These are phyloP conservation scores for Sturnus vulgaris DNA, from an alignment of 2,113 vertebrate species.

Conservation along the genomic window DNA sequence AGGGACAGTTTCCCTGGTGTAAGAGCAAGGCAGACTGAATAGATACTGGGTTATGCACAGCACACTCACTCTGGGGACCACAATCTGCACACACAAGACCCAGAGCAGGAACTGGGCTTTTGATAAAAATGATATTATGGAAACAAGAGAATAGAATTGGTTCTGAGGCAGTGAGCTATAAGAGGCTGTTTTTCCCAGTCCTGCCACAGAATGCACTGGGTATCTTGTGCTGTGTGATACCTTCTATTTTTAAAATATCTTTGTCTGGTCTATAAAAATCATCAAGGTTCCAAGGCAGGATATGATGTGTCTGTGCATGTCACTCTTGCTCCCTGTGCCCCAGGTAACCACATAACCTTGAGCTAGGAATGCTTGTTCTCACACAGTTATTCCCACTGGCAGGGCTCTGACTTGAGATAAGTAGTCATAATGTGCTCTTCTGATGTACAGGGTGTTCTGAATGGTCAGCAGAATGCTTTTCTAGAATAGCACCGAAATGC, in stretches of 20 bases:
- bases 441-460: background rate
- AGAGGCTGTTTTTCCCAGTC: background rate
- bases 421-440: background rate
- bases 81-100: background rate
- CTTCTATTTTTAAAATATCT: background rate
- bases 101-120: background rate
- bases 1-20: background rate
- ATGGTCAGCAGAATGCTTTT: constrained; percentile 1
- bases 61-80: background rate
- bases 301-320: background rate
- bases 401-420: background rate
- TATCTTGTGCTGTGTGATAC: background rate
- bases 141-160: background rate
- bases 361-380: background rate
- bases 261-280: background rate
- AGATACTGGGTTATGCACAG: background rate
- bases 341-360: background rate
- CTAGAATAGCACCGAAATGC: background rate
- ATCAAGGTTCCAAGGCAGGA: background rate
- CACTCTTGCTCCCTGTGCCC: background rate
- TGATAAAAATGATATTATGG: background rate
- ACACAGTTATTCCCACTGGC: background rate
- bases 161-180: background rate
- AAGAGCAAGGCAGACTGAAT: rapidly evolving
- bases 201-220: background rate